Conservation (phyloP, 2,797 vertebrate genomes). For the Pseudochirops cupreus region DNA sequence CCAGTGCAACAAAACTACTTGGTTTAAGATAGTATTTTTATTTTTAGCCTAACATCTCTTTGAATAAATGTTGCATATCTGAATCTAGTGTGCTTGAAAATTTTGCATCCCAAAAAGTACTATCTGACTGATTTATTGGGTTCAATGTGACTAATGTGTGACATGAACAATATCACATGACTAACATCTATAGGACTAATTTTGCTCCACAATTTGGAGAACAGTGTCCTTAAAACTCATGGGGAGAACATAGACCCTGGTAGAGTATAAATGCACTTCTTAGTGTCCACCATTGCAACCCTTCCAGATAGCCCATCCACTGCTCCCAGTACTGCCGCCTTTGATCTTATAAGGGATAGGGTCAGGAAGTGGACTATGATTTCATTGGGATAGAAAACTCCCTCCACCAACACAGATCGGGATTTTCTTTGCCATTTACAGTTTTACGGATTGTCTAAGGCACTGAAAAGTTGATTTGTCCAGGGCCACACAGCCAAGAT, state of each 20-base stretch:
- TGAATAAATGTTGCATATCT: background rate
- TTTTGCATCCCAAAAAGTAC: background rate
- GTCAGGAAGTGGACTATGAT: background rate
- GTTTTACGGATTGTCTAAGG: background rate
- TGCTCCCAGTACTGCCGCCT: background rate
- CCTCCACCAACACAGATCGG: no score
- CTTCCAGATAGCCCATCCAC: background rate
- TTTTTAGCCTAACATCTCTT: background rate
- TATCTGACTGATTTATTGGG: background rate
- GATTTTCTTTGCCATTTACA: background rate
- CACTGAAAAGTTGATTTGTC: background rate
- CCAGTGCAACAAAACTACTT: background rate
- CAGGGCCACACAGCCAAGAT: background rate
- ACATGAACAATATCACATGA: background rate
- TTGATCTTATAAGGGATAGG: no score
- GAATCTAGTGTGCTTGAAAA: background rate
- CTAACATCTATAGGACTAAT: background rate
- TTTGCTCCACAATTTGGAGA: background rate
- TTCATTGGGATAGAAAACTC: no score
- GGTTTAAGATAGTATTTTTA: background rate
- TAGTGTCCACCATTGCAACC: background rate
- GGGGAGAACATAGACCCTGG: background rate
- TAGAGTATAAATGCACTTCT: background rate
- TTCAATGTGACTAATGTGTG: background rate
- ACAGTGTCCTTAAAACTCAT: background rate